Evolutionary conservation across 2,888 invertebrate species (phyloP), one percentile per base, ranked within the genome.

Genomic region (Dicyrtoma fusca): DNA sequence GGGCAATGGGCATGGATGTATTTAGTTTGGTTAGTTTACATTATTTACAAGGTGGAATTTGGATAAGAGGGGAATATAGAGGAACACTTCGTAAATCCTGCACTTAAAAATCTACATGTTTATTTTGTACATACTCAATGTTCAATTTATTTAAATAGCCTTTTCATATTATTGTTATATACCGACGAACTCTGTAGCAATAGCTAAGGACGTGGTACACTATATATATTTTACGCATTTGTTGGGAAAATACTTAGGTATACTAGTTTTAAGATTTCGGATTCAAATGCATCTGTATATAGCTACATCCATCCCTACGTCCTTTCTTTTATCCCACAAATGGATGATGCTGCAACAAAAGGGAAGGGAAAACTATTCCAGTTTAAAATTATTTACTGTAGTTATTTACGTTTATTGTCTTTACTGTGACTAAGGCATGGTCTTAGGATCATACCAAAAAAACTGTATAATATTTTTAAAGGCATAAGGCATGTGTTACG

Each of bases 81-180:
- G 65, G 65, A 65, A 53, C 65, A 65, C 65, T 65, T 65, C 25
- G 65, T 65, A 65, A 65, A 65, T 65, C 65, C 65, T 65, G 65
- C 65, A 65, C 65, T 65, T 51, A 65, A 65, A 53, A n/a, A 51
- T 53, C 53, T 49, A 49, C 65, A 53, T 65, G 65, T 65, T 65
- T 65, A 53, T 65, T 65, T 65, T 65, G 65, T 65, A 65, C 65
- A 65, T 65, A 64, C 17, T n/a, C n/a, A 19, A 8, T 10, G 4
- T 61, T 42, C 49, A 49, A n/a, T 49, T 17, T 17, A 49, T 49
- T 49, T 49, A 14, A 49, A 49, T 49, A n/a, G 49, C 11, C 14
- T 49, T 49, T 4, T 49, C 4, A 6, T n/a, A 4, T n/a, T 44
- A 44, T 49, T n/a, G n/a, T n/a, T 44, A 44, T 44, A 44, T 44